Evolutionary conservation across 2,797 vertebrate species (phyloP).

Genomic region (Spinus pinus): DNA sequence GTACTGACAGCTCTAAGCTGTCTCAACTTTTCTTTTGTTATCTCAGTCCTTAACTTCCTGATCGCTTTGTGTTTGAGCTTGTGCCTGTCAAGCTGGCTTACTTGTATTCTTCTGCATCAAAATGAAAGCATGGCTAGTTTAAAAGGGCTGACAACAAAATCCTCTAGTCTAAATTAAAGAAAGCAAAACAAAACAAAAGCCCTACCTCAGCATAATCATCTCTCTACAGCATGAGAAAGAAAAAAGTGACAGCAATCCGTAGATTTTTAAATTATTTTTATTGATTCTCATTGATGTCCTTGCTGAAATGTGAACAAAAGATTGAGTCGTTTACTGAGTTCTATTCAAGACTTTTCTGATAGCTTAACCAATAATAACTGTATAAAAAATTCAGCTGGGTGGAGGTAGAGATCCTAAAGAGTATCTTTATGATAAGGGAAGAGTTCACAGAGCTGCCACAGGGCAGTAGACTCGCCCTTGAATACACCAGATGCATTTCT

Average conservation of each 20-base stretch:
- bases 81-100: background rate
- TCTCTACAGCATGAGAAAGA: background rate
- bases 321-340: background rate
- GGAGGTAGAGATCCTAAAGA: background rate
- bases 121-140: background rate
- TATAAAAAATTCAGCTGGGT: background rate
- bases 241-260: background rate
- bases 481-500: background rate
- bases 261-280: background rate
- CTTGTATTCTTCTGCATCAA: background rate
- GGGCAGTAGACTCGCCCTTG: background rate
- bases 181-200: background rate
- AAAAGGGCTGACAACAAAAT: slow-evolving; percentile 4
- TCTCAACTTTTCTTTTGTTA: background rate
- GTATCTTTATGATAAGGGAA: background rate
- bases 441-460: background rate
- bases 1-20: background rate
- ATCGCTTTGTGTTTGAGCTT: background rate
- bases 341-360: background rate
- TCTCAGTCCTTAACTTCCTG: background rate
- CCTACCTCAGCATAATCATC: background rate
- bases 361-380: background rate
- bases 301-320: background rate
- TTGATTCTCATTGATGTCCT: background rate
- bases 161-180: background rate